A percentile compares a stretch with the other conserved stretches of the same genome.
Conservation (phyloP, 2,888 invertebrate genomes). For the Hypsopygia costalis region DNA sequence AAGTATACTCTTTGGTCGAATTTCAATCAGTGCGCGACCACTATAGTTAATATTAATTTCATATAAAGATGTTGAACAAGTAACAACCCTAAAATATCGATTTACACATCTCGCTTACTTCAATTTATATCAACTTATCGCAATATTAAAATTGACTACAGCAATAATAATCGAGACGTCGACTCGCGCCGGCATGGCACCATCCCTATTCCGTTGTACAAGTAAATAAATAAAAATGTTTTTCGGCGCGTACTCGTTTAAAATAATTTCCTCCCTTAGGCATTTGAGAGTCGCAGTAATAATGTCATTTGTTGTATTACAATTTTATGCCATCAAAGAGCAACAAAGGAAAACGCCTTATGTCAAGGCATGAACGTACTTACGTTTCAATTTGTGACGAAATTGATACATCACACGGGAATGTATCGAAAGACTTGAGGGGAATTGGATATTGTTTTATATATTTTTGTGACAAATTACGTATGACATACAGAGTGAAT, state of each 20-base stretch:
- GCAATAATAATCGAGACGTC: neutral
- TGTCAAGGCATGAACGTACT: conserved; percentile 19
- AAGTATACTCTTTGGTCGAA: too few relatives aligned
- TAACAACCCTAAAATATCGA: too few relatives aligned
- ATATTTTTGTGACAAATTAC: too few relatives aligned
- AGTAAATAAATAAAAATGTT: conserved; percentile 1
- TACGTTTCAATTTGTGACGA: conserved; percentile 39
- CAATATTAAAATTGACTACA: too few relatives aligned
- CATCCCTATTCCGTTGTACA: neutral
- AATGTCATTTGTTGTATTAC: conserved; percentile 51
- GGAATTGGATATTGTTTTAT: too few relatives aligned
- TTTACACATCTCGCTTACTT: too few relatives aligned
- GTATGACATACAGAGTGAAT: too few relatives aligned
- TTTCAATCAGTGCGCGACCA: too few relatives aligned
- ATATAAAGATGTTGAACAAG: too few relatives aligned
- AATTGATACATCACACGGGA: conserved; percentile 37
- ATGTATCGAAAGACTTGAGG: neutral
- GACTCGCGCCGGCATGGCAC: neutral
- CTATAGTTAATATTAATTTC: too few relatives aligned
- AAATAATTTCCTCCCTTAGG: conserved; percentile 30
- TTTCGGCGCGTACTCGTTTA: conserved; percentile 19
- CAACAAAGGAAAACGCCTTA: conserved; percentile 39
- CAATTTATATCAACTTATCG: too few relatives aligned
- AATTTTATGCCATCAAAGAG: conserved; percentile 50
- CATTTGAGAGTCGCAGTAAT: conserved; percentile 40